Evolutionary conservation across 1,140 invertebrate species (phyloP).

Genomic region (Andricus grossulariae): DNA sequence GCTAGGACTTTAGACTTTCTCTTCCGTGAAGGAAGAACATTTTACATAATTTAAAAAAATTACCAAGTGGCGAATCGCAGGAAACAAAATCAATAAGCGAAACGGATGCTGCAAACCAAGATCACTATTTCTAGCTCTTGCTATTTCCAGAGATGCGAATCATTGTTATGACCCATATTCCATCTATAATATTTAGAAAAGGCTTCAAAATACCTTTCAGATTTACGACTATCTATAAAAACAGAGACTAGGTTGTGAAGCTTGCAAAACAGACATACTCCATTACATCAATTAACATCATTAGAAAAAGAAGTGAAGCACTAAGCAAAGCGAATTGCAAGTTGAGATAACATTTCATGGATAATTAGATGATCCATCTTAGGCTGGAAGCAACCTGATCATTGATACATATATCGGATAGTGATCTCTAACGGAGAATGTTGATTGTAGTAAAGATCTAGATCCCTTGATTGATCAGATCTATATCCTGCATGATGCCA

Average conservation of each 20-base stretch:
- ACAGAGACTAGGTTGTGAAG: background rate
- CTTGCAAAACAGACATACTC: background rate
- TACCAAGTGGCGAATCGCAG: no score
- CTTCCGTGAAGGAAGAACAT: no score
- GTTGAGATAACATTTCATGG: background rate
- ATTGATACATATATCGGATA: background rate
- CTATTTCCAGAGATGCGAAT: no score
- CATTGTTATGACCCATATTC: no score
- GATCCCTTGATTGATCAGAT: conserved; percentile 12
- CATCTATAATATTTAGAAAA: no score
- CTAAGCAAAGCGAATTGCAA: background rate
- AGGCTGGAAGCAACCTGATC: background rate
- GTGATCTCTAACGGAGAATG: background rate
- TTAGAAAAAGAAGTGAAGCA: background rate
- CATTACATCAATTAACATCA: background rate
- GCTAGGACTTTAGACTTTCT: no score
- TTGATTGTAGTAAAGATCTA: background rate
- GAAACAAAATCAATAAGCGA: no score
- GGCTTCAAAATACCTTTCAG: no score
- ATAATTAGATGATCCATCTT: conserved; percentile 29
- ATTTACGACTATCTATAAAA: background rate
- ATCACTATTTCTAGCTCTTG: no score
- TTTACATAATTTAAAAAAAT: no score
- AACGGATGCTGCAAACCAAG: no score
- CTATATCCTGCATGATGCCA: conserved; percentile 20